A percentile compares a stretch with the other conserved stretches of the same genome.
Conservation (phyloP, 2,888 invertebrate species). For the Torymus aiolomorphi region DNA sequence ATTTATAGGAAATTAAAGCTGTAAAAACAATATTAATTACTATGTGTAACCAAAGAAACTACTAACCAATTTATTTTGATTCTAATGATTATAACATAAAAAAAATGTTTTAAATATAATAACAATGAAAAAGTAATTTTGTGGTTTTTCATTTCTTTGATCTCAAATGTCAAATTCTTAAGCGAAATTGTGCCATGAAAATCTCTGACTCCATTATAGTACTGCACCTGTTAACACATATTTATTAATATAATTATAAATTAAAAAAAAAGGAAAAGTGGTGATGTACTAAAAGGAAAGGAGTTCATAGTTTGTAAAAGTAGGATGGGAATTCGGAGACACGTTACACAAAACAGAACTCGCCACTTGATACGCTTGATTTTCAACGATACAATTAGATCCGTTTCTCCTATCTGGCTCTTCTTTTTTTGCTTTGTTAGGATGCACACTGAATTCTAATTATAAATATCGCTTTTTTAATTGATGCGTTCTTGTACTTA, state of each 20-base stretch:
- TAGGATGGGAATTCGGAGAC: slow-evolving; percentile 50
- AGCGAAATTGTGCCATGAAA: slow-evolving; percentile 21
- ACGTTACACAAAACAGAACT: slow-evolving; percentile 46
- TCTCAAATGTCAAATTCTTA: slow-evolving; percentile 32
- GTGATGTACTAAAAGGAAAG: slow-evolving; percentile 21
- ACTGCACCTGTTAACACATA: slow-evolving; percentile 54
- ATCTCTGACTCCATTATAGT: slow-evolving; percentile 18
- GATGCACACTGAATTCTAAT: slow-evolving; percentile 48
- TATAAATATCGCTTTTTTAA: slow-evolving; percentile 36
- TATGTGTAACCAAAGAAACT: slow-evolving; percentile 52
- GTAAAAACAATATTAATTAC: slow-evolving; percentile 29
- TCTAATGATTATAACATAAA: slow-evolving; percentile 32
- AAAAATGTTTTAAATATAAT: slow-evolving; percentile 26
- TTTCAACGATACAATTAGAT: slow-evolving; percentile 39
- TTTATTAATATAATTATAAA: slow-evolving; percentile 40
- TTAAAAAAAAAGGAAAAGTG: slow-evolving; percentile 9
- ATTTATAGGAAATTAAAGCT: slow-evolving; percentile 26
- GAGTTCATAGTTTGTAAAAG: slow-evolving; percentile 25
- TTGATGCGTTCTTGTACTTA: slow-evolving; percentile 33
- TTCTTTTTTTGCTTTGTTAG: slow-evolving; percentile 36
- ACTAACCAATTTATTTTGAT: slow-evolving; percentile 23
- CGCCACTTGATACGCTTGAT: slow-evolving; percentile 46
- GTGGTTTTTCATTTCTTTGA: slow-evolving; percentile 53
- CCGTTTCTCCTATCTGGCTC: slow-evolving; percentile 50
- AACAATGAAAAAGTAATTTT: slow-evolving; percentile 29